Conservation (phyloP, 2,888 invertebrate species). For the Quadriops clusia region DNA sequence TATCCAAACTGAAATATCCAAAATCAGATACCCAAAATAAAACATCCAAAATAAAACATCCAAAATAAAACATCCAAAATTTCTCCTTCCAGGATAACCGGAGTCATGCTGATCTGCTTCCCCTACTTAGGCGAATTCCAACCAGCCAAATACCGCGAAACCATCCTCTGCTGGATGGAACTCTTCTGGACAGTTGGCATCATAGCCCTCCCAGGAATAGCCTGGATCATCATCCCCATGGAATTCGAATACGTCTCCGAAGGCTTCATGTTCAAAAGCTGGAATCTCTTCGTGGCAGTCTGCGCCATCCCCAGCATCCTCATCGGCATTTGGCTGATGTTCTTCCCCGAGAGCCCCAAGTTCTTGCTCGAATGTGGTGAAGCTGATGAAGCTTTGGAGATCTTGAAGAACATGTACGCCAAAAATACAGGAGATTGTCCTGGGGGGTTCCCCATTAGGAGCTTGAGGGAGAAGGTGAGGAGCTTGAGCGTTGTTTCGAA, state of each 20-base stretch:
- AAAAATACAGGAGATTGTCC: constrained; percentile 60
- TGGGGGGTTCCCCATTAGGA: constrained; percentile 58
- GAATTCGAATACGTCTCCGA: constrained; percentile 46
- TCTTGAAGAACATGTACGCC: constrained; percentile 56
- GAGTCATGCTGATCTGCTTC: constrained; percentile 73
- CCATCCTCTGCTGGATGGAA: constrained; percentile 76
- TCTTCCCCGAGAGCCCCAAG: constrained; percentile 73
- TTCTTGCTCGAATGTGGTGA: constrained; percentile 71
- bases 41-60: constrained; percentile 1
- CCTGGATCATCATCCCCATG: constrained; percentile 67
- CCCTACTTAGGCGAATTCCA: constrained; percentile 76
- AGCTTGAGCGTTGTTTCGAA: constrained; percentile 52
- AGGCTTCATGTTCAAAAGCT: constrained; percentile 58
- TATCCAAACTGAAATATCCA: neutral
- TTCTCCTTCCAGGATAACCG: constrained; percentile 51
- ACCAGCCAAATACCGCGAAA: constrained; percentile 65
- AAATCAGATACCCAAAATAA: neutral
- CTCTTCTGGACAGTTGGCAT: constrained; percentile 75
- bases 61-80: neutral
- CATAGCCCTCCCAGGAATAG: constrained; percentile 60
- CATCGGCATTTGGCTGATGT: constrained; percentile 56
- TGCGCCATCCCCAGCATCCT: constrained; percentile 60
- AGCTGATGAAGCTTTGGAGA: constrained; percentile 59
- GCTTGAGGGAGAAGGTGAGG: constrained; percentile 52
- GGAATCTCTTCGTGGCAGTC: constrained; percentile 70